These are phyloP conservation scores for Coronaproctus castanopsis DNA, from an alignment of 2,888 invertebrate genomes.

Conservation along the genomic window DNA sequence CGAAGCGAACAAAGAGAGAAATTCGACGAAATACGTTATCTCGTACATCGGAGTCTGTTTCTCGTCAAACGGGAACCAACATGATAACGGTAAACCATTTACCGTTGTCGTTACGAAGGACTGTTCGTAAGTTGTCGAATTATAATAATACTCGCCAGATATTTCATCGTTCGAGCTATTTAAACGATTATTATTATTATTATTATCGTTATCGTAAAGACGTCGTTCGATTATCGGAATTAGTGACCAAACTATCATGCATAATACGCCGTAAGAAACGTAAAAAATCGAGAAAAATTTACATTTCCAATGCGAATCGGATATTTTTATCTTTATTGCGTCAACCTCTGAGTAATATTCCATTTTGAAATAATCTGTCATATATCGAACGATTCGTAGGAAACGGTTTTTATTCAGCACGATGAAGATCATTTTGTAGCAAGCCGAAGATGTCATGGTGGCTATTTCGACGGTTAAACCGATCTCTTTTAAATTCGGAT, in stretches of 20 bases:
- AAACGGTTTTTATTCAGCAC: neutral
- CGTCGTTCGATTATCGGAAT: neutral
- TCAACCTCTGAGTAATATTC: neutral
- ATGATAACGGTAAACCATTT: conserved; percentile 8
- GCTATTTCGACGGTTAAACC: conserved; percentile 14
- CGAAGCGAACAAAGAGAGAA: conserved; percentile 8
- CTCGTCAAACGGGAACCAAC: conserved; percentile 13
- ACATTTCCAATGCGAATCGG: neutral
- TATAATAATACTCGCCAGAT: too few relatives aligned
- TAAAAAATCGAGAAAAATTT: neutral
- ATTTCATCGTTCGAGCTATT: too few relatives aligned
- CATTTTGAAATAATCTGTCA: neutral
- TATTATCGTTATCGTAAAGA: neutral
- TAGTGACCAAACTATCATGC: neutral
- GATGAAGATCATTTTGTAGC: conserved; percentile 6
- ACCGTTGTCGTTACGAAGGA: too few relatives aligned
- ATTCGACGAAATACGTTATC: conserved; percentile 11
- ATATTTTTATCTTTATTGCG: neutral
- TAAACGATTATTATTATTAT: neutral
- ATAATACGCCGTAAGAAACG: neutral
- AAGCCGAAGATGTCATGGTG: conserved; percentile 10
- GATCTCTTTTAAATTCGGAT: conserved; percentile 12
- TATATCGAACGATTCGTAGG: neutral
- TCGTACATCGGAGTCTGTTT: conserved; percentile 10
- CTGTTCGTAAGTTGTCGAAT: neutral